phyloP scores from a whole-genome alignment of 2,113 vertebrate genomes.

The Chaetodon auriga region DNA sequence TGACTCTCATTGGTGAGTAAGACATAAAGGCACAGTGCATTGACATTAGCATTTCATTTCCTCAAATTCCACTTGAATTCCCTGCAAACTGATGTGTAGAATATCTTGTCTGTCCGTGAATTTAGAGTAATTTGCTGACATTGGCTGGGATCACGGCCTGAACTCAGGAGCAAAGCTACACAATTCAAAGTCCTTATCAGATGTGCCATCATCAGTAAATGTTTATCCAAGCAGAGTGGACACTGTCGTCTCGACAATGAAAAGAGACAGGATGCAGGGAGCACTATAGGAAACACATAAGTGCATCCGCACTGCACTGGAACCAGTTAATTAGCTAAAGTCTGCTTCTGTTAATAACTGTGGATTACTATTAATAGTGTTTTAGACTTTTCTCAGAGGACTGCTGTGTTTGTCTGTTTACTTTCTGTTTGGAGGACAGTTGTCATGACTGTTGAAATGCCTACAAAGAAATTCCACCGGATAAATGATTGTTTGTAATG shows the following conservation, averaged over 20 bases:
- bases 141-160: background rate
- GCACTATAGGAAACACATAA: constrained; percentile 52
- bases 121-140: background rate
- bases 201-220: constrained; percentile 41
- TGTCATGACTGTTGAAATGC: background rate
- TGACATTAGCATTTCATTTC: background rate
- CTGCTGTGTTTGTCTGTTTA: background rate
- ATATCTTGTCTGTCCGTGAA: background rate
- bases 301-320: constrained; percentile 34
- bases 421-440: background rate
- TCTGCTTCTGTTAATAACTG: constrained; percentile 41
- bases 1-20: constrained; percentile 9
- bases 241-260: constrained; percentile 14
- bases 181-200: constrained; percentile 42
- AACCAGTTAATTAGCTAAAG: constrained; percentile 40
- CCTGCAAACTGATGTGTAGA: background rate
- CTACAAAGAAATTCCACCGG: background rate
- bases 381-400: background rate
- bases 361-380: constrained; percentile 30
- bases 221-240: constrained; percentile 51
- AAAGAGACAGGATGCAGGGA: constrained; percentile 61
- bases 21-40: background rate
- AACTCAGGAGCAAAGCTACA: background rate
- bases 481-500: background rate
- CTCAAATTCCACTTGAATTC: background rate